A percentile compares a stretch with the other conserved stretches of the same genome.
These are phyloP conservation scores for Phrynocephalus forsythii DNA, from an alignment of 2,797 vertebrate species.

Conservation along the genomic window DNA sequence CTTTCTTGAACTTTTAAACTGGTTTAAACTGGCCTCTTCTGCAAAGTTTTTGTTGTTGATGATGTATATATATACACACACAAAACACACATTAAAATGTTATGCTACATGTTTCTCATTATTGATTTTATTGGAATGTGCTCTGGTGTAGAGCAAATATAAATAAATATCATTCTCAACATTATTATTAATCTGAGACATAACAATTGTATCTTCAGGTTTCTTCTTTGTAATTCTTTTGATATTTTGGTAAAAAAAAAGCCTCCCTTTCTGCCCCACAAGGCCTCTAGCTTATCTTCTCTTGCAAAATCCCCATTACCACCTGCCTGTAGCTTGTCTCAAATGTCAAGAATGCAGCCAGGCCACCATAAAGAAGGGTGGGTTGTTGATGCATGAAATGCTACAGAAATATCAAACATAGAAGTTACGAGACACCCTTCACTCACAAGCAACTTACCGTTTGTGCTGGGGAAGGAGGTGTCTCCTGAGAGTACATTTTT, in stretches of 20 bases:
- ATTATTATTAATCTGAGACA: fast-evolving
- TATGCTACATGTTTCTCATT: no score
- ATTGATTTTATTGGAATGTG: no score
- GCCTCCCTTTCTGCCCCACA: fast-evolving
- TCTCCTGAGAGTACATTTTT: not conserved
- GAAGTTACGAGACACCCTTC: not conserved
- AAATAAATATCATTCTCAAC: not conserved
- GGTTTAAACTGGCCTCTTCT: no score
- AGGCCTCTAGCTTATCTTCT: not conserved
- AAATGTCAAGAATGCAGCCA: fast-evolving
- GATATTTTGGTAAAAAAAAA: not conserved
- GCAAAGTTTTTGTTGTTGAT: no score
- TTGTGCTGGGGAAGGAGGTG: not conserved
- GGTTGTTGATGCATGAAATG: fast-evolving
- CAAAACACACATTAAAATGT: no score
- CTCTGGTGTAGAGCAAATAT: no score
- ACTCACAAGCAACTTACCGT: constrained; percentile 57
- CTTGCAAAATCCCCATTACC: not conserved
- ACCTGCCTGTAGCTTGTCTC: constrained; percentile 15
- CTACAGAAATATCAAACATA: not conserved
- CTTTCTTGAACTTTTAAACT: no score
- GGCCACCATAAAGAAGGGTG: not conserved
- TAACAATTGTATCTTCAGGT: fast-evolving
- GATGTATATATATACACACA: no score
- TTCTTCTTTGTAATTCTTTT: fast-evolving